phyloP scores from a whole-genome alignment of 2,113 vertebrate species.

The Nibea coibor region DNA sequence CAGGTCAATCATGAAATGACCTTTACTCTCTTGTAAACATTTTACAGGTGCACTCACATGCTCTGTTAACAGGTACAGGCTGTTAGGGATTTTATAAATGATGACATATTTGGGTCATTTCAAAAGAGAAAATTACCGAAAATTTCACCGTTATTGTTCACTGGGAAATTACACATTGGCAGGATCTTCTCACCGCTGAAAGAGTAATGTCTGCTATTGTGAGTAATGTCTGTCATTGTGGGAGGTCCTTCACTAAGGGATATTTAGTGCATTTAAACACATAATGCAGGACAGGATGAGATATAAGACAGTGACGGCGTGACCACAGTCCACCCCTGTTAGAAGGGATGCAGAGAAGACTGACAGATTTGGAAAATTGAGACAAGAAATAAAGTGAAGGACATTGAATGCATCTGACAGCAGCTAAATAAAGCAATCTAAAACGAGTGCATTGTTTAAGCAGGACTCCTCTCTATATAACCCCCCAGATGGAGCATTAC shows the following conservation, averaged over 20 bases:
- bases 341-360: not conserved
- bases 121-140: slow-evolving; percentile 58
- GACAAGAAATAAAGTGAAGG: not conserved
- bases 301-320: slow-evolving; percentile 13
- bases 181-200: slow-evolving; percentile 16
- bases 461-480: not conserved
- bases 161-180: slow-evolving; percentile 34
- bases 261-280: slow-evolving; percentile 32
- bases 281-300: slow-evolving; percentile 11
- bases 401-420: not conserved
- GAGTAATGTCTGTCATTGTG: slow-evolving; percentile 60
- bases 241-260: slow-evolving; percentile 50
- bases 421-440: not conserved
- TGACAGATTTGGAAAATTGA: not conserved
- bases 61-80: slow-evolving; percentile 10
- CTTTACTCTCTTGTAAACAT: slow-evolving; percentile 69
- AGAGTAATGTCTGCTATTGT: slow-evolving; percentile 63
- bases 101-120: slow-evolving; percentile 30
- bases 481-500: not conserved
- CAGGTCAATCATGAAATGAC: slow-evolving; percentile 53
- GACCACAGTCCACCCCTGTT: not conserved
- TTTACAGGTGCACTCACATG: slow-evolving; percentile 61
- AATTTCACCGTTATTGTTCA: slow-evolving; percentile 30
- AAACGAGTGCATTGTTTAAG: not conserved
- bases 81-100: slow-evolving; percentile 18